Percentiles rank a stretch among this genome's conserved stretches.
Evolutionary conservation across 2,113 vertebrate genomes (phyloP).

Genomic region (Halcyon senegalensis): DNA sequence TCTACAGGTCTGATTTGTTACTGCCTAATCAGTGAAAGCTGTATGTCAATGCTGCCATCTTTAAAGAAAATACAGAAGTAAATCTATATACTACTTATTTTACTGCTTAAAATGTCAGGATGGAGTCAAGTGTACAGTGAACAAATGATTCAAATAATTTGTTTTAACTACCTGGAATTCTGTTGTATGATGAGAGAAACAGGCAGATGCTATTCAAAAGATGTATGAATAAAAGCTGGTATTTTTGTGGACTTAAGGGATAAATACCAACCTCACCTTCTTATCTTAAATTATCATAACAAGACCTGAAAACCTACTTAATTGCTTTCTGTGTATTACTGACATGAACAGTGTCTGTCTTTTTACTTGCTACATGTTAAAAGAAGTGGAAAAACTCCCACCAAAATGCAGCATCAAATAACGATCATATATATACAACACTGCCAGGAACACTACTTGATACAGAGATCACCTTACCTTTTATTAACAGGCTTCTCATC

Average conservation of each 20-base stretch:
- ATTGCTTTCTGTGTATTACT: neutral
- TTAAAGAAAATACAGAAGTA: neutral
- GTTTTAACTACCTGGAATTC: neutral
- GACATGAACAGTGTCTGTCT: neutral
- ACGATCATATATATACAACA: neutral
- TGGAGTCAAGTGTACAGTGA: neutral
- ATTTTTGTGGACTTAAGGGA: neutral
- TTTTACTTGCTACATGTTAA: neutral
- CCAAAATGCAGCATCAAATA: neutral
- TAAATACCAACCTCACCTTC: neutral
- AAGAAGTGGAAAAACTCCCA: neutral
- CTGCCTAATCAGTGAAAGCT: neutral
- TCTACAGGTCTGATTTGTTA: neutral
- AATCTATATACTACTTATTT: neutral
- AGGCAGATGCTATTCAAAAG: neutral
- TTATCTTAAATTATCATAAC: neutral
- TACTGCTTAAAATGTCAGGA: neutral
- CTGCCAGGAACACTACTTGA: neutral
- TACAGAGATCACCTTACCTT: conserved; percentile 79
- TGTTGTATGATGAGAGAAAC: neutral
- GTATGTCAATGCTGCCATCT: neutral
- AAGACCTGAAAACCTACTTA: neutral
- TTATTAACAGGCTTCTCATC: conserved; percentile 91
- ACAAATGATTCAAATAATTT: neutral
- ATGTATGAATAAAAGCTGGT: neutral